phyloP scores from a whole-genome alignment of 2,797 vertebrate species.

The Mionectes olivaceus region DNA sequence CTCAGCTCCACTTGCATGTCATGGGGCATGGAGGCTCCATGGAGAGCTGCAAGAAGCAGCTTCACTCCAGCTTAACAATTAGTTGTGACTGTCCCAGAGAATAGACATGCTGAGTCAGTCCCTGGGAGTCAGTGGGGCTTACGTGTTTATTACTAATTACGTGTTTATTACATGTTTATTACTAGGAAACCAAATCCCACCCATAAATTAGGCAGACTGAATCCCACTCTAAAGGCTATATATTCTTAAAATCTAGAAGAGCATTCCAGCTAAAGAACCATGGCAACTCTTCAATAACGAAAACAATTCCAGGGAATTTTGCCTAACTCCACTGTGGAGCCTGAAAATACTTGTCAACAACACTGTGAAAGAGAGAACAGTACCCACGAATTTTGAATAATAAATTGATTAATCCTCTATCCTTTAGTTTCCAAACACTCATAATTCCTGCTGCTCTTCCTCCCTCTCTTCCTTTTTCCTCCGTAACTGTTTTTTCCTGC shows the following conservation, averaged over 20 bases:
- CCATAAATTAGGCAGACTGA: not conserved
- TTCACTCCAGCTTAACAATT: not conserved
- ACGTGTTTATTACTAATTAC: not conserved
- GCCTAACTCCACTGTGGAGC: not conserved
- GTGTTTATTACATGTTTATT: not conserved
- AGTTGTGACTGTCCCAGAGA: not conserved
- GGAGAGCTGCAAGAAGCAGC: not conserved
- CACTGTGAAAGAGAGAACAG: fast-evolving
- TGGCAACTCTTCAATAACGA: not conserved
- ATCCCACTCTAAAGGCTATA: not conserved
- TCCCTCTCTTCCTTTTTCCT: not conserved
- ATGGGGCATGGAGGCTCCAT: not conserved
- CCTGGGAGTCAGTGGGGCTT: not conserved
- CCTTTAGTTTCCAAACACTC: not conserved
- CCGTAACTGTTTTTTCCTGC: not conserved
- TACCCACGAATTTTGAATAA: not conserved
- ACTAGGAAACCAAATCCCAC: not conserved
- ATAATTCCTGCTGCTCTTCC: not conserved
- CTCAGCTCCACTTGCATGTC: not conserved
- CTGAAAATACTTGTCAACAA: not conserved
- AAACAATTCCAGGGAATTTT: not conserved
- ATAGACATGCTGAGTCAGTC: not conserved
- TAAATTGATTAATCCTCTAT: not conserved
- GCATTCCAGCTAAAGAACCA: not conserved
- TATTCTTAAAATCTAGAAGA: not conserved